Evolutionary conservation across 1,140 invertebrate species (phyloP).

Genomic region (Solenopsis invicta): DNA sequence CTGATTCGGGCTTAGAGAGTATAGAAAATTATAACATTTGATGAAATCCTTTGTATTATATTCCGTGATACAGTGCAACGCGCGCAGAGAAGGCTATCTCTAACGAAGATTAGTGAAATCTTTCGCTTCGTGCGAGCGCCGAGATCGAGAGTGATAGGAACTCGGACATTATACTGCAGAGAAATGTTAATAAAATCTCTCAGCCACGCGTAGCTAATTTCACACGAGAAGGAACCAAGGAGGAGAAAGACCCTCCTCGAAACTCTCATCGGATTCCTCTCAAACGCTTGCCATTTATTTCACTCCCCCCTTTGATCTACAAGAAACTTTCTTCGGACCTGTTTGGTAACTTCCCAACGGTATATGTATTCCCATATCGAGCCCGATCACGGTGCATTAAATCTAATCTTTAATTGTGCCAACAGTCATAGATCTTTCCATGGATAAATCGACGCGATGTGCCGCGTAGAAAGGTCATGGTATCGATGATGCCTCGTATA

Average conservation of each 20-base stretch:
- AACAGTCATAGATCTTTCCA: conserved; percentile 46
- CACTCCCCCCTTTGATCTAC: conserved; percentile 13
- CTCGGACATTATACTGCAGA: conserved; percentile 33
- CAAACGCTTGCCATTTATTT: conserved; percentile 65
- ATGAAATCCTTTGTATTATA: neutral
- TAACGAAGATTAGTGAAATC: conserved; percentile 47
- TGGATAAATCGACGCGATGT: neutral
- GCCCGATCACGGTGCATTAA: neutral
- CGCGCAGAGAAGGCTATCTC: neutral
- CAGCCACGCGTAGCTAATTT: conserved; percentile 44
- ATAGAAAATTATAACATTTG: neutral
- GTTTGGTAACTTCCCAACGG: conserved; percentile 36
- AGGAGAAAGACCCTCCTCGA: conserved; percentile 63
- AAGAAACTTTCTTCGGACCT: conserved; percentile 73
- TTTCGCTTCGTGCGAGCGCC: conserved; percentile 28
- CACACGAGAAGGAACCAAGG: conserved; percentile 15
- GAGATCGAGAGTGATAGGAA: conserved; percentile 49
- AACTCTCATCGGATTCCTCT: conserved; percentile 69
- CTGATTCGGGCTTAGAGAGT: too few species aligned
- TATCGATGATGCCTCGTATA: conserved; percentile 34
- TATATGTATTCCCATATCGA: conserved; percentile 1
- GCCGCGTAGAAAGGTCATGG: neutral
- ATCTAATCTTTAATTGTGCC: neutral
- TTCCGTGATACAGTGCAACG: neutral
- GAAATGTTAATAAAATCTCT: conserved; percentile 56